Conservation (phyloP, 1,140 invertebrate species). For the Pogonomyrmex barbatus region DNA sequence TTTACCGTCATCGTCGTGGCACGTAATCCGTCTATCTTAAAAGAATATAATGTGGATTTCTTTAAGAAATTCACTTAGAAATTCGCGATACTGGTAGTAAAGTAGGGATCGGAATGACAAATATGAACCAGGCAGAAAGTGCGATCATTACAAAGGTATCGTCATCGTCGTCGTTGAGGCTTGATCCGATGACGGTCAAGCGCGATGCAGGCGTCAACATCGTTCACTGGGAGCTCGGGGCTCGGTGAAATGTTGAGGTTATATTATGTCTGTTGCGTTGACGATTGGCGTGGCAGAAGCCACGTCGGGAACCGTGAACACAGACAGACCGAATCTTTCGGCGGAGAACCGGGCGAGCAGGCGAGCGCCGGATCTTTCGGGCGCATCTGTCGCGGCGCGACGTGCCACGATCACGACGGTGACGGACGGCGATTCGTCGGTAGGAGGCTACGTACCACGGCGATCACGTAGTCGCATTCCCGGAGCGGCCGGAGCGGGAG, state of each 20-base stretch:
- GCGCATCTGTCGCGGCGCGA: no score
- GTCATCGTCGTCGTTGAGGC: neutral
- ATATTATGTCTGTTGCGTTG: slow-evolving; percentile 61
- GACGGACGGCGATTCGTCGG: neutral
- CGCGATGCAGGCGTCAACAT: slow-evolving; percentile 11
- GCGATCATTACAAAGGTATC: slow-evolving; percentile 1
- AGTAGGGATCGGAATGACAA: neutral
- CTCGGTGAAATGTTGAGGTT: slow-evolving; percentile 67
- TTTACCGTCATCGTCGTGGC: slow-evolving; percentile 32
- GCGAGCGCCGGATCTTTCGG: neutral
- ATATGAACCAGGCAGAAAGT: neutral
- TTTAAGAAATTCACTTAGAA: neutral
- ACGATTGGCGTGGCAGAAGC: slow-evolving; percentile 85
- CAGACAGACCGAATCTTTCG: slow-evolving; percentile 81
- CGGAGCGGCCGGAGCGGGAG: neutral
- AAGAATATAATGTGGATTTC: slow-evolving; percentile 1
- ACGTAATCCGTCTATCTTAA: neutral
- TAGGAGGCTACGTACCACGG: slow-evolving; percentile 13
- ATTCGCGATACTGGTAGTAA: neutral
- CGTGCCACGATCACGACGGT: neutral
- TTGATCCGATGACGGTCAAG: neutral
- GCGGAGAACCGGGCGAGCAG: slow-evolving; percentile 74
- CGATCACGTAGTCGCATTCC: slow-evolving; percentile 13
- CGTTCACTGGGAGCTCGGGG: neutral
- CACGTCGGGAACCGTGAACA: slow-evolving; percentile 83